phyloP scores from a whole-genome alignment of 1,140 invertebrate genomes.

The Bombus balteatus region DNA sequence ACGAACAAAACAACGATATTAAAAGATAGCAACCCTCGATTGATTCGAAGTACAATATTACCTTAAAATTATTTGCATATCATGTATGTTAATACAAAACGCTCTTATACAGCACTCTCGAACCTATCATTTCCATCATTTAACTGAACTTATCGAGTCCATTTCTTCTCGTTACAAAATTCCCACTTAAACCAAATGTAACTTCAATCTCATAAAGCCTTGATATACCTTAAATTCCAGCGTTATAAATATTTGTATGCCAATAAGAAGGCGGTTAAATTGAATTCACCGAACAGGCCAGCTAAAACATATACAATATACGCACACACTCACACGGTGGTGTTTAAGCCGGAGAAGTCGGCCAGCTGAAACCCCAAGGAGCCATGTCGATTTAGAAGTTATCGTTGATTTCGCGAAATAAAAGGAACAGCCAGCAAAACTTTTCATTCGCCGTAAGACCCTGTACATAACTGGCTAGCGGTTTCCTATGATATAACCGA shows the following conservation, averaged over 20 bases:
- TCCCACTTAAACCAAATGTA: too few species aligned
- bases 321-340: too few species aligned
- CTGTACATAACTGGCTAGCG: conserved; percentile 29
- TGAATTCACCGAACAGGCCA: not conserved
- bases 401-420: conserved; percentile 1
- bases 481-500: conserved; percentile 53
- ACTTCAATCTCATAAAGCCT: too few species aligned
- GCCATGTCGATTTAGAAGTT: conserved; percentile 6
- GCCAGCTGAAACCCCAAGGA: not conserved
- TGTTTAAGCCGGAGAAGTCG: not conserved
- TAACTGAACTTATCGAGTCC: too few species aligned
- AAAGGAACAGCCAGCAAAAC: conserved; percentile 13
- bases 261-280: not conserved
- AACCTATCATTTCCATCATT: too few species aligned
- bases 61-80: too few species aligned
- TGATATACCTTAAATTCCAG: not conserved
- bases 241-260: not conserved
- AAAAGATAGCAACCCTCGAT: too few species aligned
- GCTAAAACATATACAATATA: not conserved
- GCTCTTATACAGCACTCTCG: too few species aligned
- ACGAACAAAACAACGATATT: too few species aligned
- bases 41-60: too few species aligned
- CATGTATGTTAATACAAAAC: too few species aligned
- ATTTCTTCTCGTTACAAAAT: too few species aligned
- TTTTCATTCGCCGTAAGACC: conserved; percentile 41